A percentile compares a stretch with the other conserved stretches of the same genome.
phyloP scores from a whole-genome alignment of 2,888 invertebrate species.

The Parapristionchus giblindavisi region DNA sequence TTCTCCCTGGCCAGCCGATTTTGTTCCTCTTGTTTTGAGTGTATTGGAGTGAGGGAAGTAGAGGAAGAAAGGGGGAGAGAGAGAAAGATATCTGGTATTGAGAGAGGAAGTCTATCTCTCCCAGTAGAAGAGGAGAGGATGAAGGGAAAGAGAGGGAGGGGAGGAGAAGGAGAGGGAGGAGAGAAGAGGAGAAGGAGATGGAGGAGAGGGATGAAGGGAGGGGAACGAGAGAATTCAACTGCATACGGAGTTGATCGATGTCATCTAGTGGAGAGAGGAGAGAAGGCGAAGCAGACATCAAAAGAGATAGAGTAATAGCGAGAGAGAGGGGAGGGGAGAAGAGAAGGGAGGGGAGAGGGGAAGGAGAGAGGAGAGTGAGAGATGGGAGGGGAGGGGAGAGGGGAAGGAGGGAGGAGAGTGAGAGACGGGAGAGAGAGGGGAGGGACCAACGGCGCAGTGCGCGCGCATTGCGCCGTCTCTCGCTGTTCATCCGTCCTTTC shows the following conservation, averaged over 20 bases:
- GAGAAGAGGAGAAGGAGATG: conserved; percentile 8
- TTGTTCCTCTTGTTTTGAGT: too few relatives aligned
- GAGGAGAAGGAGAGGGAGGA: conserved; percentile 9
- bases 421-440: not conserved
- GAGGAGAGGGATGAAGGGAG: conserved; percentile 11
- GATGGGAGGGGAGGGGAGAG: conserved; percentile 10
- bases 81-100: not conserved
- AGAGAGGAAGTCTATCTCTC: not conserved
- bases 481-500: conserved; percentile 20
- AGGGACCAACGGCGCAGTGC: conserved; percentile 12
- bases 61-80: too few relatives aligned
- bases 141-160: not conserved
- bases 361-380: not conserved
- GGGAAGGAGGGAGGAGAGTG: conserved; percentile 2
- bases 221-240: not conserved
- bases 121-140: not conserved
- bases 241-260: conserved; percentile 36
- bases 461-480: conserved; percentile 34
- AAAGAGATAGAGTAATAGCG: conserved; percentile 1
- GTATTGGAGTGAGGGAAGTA: too few relatives aligned
- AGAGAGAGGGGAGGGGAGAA: conserved; percentile 14
- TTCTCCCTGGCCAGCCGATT: too few relatives aligned
- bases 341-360: conserved; percentile 4
- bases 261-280: not conserved
- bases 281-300: not conserved